Percentiles rank a stretch among this genome's conserved stretches.
These are phyloP conservation scores for Acropternis orthonyx DNA, from an alignment of 2,797 vertebrate species.

Conservation along the genomic window DNA sequence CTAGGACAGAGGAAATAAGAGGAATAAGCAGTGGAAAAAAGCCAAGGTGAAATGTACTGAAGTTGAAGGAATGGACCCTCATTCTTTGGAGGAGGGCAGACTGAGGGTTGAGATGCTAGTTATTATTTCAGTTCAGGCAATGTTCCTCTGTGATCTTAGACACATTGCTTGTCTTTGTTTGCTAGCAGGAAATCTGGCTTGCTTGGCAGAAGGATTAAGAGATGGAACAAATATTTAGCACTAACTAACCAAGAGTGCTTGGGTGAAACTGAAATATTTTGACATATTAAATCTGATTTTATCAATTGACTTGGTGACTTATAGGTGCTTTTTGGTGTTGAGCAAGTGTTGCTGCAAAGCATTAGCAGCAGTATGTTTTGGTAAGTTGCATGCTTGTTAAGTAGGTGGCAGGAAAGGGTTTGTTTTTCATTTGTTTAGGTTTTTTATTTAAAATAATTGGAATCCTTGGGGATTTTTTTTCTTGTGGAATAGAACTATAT, in stretches of 20 bases:
- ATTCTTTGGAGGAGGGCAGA: background rate
- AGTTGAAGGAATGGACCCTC: background rate
- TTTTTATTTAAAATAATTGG: slow-evolving; percentile 25
- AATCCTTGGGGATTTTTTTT: background rate
- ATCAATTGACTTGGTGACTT: slow-evolving; percentile 24
- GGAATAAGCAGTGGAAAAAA: slow-evolving; percentile 21
- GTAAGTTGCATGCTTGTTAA: background rate
- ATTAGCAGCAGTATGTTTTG: background rate
- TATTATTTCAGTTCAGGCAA: slow-evolving; percentile 3
- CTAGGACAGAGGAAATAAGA: slow-evolving; percentile 1
- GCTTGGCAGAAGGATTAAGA: slow-evolving; percentile 16
- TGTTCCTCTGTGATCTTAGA: slow-evolving; percentile 15
- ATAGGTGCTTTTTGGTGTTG: background rate
- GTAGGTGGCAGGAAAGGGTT: slow-evolving; percentile 26
- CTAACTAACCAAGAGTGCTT: slow-evolving; percentile 41
- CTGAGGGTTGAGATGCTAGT: slow-evolving; percentile 5
- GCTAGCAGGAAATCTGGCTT: slow-evolving; percentile 9
- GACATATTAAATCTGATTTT: slow-evolving; percentile 35
- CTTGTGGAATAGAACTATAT: background rate
- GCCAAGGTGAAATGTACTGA: slow-evolving; percentile 20
- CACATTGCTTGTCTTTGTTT: background rate
- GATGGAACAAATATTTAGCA: slow-evolving; percentile 7
- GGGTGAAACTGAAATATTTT: slow-evolving; percentile 56
- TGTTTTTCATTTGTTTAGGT: slow-evolving; percentile 6
- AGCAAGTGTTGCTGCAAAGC: slow-evolving; percentile 43